Conservation (phyloP, 1,140 invertebrate species). For the Tribolium castaneum region DNA sequence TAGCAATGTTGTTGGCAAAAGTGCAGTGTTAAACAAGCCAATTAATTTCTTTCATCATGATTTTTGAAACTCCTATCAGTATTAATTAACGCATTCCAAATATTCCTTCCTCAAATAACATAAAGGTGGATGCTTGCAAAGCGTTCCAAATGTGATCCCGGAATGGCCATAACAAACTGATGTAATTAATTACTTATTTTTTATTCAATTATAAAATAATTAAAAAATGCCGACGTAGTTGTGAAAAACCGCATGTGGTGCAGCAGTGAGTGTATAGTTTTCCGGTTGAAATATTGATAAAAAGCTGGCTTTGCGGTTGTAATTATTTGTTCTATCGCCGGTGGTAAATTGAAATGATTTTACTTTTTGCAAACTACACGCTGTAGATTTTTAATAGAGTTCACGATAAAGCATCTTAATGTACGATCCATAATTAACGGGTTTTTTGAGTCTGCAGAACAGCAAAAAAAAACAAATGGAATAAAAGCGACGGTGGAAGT, state of each 20-base stretch:
- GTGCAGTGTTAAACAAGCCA: too few species aligned
- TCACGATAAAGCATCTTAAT: slow-evolving; percentile 26
- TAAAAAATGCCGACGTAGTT: neutral
- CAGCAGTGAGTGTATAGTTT: neutral
- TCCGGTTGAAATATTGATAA: neutral
- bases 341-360: neutral
- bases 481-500: slow-evolving; percentile 33
- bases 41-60: too few species aligned
- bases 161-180: neutral
- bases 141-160: neutral
- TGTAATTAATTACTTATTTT: neutral
- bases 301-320: neutral
- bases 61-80: neutral
- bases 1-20: neutral
- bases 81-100: neutral
- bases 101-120: too few species aligned
- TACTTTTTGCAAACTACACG: neutral
- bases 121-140: neutral
- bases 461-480: slow-evolving; percentile 14
- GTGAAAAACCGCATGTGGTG: neutral
- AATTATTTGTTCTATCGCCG: neutral
- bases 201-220: neutral
- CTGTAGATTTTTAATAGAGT: slow-evolving; percentile 15
- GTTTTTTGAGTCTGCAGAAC: neutral
- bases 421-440: slow-evolving; percentile 28